Conservation (phyloP, 1,140 invertebrate species). For the Drosophila santomea region DNA sequence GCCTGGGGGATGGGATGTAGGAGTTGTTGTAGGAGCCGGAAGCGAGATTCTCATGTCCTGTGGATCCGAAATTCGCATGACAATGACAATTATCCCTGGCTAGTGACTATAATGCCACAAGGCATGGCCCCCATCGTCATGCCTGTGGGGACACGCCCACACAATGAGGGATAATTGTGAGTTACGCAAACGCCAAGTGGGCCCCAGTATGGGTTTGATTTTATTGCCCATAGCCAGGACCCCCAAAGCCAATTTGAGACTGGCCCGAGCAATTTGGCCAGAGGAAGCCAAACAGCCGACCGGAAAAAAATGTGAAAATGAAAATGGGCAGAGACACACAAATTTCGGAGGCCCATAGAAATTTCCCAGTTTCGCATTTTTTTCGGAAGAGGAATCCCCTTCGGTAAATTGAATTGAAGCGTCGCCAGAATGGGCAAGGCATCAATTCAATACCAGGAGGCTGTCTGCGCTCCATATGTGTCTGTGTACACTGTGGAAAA, state of each 20-base stretch:
- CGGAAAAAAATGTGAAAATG: slow-evolving; percentile 29
- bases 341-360: slow-evolving; percentile 41
- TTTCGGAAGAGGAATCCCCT: slow-evolving; percentile 12
- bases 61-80: slow-evolving; percentile 48
- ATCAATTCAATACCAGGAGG: slow-evolving; percentile 47
- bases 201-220: slow-evolving; percentile 61
- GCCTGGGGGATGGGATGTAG: slow-evolving; percentile 2
- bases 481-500: slow-evolving; percentile 7
- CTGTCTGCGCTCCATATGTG: slow-evolving; percentile 52
- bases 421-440: slow-evolving; percentile 25
- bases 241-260: slow-evolving; percentile 64
- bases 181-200: slow-evolving; percentile 76
- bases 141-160: slow-evolving; percentile 54
- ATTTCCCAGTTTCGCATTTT: slow-evolving; percentile 36
- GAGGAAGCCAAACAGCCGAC: slow-evolving; percentile 57
- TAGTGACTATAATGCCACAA: slow-evolving; percentile 35
- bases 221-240: slow-evolving; percentile 55
- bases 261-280: slow-evolving; percentile 56
- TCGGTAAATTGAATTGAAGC: slow-evolving; percentile 60
- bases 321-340: slow-evolving; percentile 44
- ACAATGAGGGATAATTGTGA: slow-evolving; percentile 76
- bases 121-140: neutral
- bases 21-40: slow-evolving; percentile 17
- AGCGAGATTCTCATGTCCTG: slow-evolving; percentile 23
- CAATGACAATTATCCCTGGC: slow-evolving; percentile 74